These are phyloP conservation scores for Aulostomus chinensis DNA, from an alignment of 2,797 vertebrate genomes.

Conservation along the genomic window DNA sequence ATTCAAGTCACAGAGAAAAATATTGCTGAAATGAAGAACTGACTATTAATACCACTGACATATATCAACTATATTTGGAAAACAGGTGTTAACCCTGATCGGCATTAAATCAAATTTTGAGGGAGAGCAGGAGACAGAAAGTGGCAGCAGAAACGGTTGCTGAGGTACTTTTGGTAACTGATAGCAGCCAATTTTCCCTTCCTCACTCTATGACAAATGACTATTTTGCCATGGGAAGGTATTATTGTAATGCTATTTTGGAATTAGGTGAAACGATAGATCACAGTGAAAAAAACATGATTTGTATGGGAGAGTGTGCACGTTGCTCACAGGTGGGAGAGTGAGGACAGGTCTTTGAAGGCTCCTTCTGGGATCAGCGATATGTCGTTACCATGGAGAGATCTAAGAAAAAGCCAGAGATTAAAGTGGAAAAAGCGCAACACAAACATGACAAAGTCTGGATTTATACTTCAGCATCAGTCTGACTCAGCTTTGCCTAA, in stretches of 20 bases:
- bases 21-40: too few relatives aligned
- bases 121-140: too few relatives aligned
- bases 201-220: neutral
- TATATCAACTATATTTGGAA: neutral
- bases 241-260: constrained; percentile 3
- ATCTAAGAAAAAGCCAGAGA: constrained; percentile 72
- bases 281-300: neutral
- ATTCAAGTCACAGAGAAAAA: too few relatives aligned
- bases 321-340: constrained; percentile 94
- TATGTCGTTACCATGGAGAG: constrained; percentile 97
- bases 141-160: too few relatives aligned
- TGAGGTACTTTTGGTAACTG: too few relatives aligned
- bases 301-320: constrained; percentile 11
- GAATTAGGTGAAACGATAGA: constrained; percentile 1
- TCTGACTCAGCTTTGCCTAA: neutral
- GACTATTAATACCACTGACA: too few relatives aligned
- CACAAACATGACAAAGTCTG: constrained; percentile 1
- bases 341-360: constrained; percentile 92
- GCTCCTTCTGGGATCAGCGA: constrained; percentile 94
- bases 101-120: neutral
- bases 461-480: neutral
- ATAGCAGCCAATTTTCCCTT: too few relatives aligned
- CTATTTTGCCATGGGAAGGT: constrained; percentile 22
- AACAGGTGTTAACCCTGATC: neutral
- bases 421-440: constrained; percentile 9